A percentile compares a stretch with the other conserved stretches of the same genome.
These are phyloP conservation scores for Drosophila macrospina DNA, from an alignment of 2,888 invertebrate species.

Conservation along the genomic window DNA sequence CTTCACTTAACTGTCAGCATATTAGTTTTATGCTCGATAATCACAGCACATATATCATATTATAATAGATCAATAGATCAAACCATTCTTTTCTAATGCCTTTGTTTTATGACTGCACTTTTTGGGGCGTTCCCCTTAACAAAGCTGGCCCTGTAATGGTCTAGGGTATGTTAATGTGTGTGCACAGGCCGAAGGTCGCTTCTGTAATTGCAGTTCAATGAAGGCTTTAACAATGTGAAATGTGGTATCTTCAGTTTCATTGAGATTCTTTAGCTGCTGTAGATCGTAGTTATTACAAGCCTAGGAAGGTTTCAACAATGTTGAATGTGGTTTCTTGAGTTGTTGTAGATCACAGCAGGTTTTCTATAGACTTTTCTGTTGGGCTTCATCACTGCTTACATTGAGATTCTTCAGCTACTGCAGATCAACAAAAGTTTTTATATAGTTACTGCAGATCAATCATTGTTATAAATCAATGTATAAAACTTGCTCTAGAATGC, in stretches of 20 bases:
- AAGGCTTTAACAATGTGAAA: conserved; percentile 11
- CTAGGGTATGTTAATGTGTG: conserved; percentile 26
- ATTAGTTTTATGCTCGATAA: conserved; percentile 59
- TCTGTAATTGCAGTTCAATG: conserved; percentile 35
- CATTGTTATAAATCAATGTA: neutral
- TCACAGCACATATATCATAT: conserved; percentile 44
- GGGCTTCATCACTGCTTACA: neutral
- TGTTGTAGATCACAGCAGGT: neutral
- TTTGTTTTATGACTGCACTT: conserved; percentile 35
- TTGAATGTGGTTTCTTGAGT: too few relatives aligned
- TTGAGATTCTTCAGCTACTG: neutral
- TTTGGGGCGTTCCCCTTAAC: conserved; percentile 37
- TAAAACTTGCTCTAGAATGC: neutral
- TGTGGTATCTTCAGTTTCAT: conserved; percentile 8
- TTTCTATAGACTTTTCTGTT: neutral
- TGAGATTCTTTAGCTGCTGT: too few relatives aligned
- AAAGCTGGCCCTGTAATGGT: conserved; percentile 24
- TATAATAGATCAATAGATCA: conserved; percentile 35
- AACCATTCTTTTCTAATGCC: conserved; percentile 15
- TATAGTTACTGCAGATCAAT: too few relatives aligned
- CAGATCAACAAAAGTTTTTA: neutral
- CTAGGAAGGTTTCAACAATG: neutral
- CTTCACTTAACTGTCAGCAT: conserved; percentile 60
- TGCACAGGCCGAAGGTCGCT: conserved; percentile 40
- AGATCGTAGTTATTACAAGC: too few relatives aligned